A percentile compares a stretch with the other conserved stretches of the same genome.
phyloP scores from a whole-genome alignment of 1,140 invertebrate genomes.

The Drosophila saltans region DNA sequence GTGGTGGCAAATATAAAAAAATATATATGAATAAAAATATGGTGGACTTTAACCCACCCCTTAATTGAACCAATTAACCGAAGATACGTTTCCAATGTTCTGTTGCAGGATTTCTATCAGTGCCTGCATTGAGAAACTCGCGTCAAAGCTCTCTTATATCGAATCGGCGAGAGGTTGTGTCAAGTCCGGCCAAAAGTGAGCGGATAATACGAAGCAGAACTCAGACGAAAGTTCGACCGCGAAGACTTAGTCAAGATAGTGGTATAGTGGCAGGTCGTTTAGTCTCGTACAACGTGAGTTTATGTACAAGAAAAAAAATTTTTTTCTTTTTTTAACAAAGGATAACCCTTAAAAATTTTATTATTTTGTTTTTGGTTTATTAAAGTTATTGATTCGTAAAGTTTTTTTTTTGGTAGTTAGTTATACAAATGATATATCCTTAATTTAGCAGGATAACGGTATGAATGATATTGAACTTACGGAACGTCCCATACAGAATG shows the following conservation, averaged over 20 bases:
- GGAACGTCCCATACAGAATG: background rate
- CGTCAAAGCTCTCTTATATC: conserved; percentile 38
- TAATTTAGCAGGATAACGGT: background rate
- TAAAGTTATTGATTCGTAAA: too few species aligned
- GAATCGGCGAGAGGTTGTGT: conserved; percentile 62
- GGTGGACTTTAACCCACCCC: too few species aligned
- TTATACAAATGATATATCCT: too few species aligned
- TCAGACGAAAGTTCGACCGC: conserved; percentile 47
- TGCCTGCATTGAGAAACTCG: conserved; percentile 66
- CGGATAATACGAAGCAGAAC: conserved; percentile 50
- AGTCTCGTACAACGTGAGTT: conserved; percentile 67
- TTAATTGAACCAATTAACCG: background rate
- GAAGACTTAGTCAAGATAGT: conserved; percentile 77
- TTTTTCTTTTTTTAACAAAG: background rate
- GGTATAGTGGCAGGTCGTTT: conserved; percentile 76
- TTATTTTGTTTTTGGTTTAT: too few species aligned
- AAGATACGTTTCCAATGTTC: background rate
- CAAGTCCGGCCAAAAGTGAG: conserved; percentile 79
- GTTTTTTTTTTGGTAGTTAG: background rate
- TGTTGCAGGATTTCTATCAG: conserved; percentile 71
- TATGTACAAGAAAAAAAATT: too few species aligned
- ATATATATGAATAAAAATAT: too few species aligned
- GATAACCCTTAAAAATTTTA: background rate
- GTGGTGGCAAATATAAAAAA: conserved; percentile 24
- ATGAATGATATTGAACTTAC: background rate